Evolutionary conservation across 2,797 vertebrate species (phyloP), one percentile per base, ranked within the genome.

Genomic region (Selene dorsalis): DNA sequence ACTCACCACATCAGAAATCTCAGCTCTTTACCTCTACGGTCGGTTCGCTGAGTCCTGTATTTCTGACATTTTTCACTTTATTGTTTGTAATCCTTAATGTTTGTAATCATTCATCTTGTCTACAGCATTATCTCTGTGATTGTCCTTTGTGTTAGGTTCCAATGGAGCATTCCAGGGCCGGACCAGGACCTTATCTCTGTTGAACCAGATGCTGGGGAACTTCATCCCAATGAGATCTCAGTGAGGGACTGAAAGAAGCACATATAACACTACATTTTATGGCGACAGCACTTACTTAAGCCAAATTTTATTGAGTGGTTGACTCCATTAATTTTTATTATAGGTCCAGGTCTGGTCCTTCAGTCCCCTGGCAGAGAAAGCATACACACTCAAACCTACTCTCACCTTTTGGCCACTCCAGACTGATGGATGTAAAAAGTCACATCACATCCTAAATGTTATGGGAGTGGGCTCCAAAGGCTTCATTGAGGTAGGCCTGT

Each of bases 311-410:
- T 32, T 32, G 22, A 56, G n/a, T 0, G 43, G 17, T 53, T 58
- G 0, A 56, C 4, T n/a, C n/a, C 13, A n/a, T 67, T 53, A 14
- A 1, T 18, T 28, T 52, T 53, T 52, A 18, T 88, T 86, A 58
- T 83, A 99, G 98, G 89, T 89, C 16, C 95, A 97, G 86, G 91
- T 64, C 0, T 99, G 98, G 98, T 94, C 91, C 56, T 99, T 99
- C 91, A 94, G 86, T 47, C 98, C 98, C 16, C 55, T 91, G 76
- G 94, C 92, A 66, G 89, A 96, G 78, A 94, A 68, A 87, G 93
- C 91, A 60, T 96, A 97, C 84, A 89, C 91, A 43, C 84, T 97
- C 76, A 94, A 78, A 80, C 91, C 95, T 10, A 73, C 70, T 58
- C 91, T 98, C 62, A 92, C 75, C 35, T 95, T 96, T 76, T 96